Evolutionary conservation across 1,140 invertebrate genomes (phyloP), one percentile per base, ranked within the genome.

Genomic region (Drosophila oshimai): DNA sequence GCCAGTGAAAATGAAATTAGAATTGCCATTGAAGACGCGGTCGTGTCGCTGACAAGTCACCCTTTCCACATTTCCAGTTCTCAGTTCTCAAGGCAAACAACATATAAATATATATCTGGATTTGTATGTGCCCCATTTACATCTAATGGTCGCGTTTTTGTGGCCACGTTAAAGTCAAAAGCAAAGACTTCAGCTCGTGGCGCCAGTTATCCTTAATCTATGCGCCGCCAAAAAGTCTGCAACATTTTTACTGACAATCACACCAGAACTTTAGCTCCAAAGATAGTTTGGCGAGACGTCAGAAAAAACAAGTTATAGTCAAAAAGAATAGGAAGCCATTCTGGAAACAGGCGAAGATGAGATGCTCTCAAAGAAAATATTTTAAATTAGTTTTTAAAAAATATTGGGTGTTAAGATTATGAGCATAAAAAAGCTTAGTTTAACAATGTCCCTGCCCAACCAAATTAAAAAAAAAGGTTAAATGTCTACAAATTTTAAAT

Each of bases 161-260:
- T 60, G 61, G 61, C 57, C 49, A 54, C 50, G 51, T 80, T 86
- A 79, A 86, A 86, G 80, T 58, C 46, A 47, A 18, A 41, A 6
- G 41, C 28, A 34, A 67, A 46, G 36, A 29, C 44, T 44, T 72
- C 45, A 31, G 13, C n/a, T 55, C 17, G 47, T 74, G 87, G 87
- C 87, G 87, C 87, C 87, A 89, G 72, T 83, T 75, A 54, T 71
- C 74, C 24, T 65, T 89, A 86, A 89, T 89, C 81, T 87, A 50
- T 68, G 74, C 45, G 87, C 49, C 87, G 87, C 74, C 87, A 47
- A 49, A 64, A 64, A 83, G 87, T 89, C 87, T 89, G 68, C 57
- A 79, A 89, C 74, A 89, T 89, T 89, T 89, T 89, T 81, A 89
- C 74, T 84, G 78, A 73, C 65, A 75, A 79, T 80, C 74, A 73